Evolutionary conservation across 2,113 vertebrate genomes (phyloP), one percentile per base, ranked within the genome.

Genomic region (Kryptolebias marmoratus): DNA sequence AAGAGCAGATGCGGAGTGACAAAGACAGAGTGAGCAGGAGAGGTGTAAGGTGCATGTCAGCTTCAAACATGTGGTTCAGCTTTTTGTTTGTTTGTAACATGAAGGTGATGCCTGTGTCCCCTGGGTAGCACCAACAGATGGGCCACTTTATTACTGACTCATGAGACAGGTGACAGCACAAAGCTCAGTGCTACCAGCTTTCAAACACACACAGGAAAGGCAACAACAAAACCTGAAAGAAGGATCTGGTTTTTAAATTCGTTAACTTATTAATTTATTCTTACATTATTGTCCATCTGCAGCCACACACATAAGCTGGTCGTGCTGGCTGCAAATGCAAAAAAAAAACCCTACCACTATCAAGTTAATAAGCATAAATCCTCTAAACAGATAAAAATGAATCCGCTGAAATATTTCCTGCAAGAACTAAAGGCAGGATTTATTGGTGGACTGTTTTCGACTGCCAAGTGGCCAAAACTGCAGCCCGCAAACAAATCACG

Each of bases 61-160:
- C 61, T 28, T 62, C 30, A 63, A 72, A 77, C 68, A 65, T 55
- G 75, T 58, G 68, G 49, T 5, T 64, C 30, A 73, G 80, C 67
- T 73, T 6, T 71, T 32, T 74, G 69, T 18, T 15, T 42, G 22
- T 64, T 62, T 77, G 67, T 73, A 73, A 82, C 72, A 75, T 71
- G 76, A 64, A 74, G 81, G 83, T 78, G 84, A 84, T 73, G 82
- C 48, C 70, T 68, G 53, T 47, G 79, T 81, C 68, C 86, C 80
- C 69, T 15, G 52, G 83, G 75, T 39, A 52, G 47, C 65, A 74
- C 77, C 59, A 81, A 75, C 88, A 89, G 86, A 91, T 90, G 89
- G 77, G 68, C 69, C 80, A 83, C 85, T 88, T 92, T 81, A 82
- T 82, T 79, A 74, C 78, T 47, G 78, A 85, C 61, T 88, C 86